Evolutionary conservation across 2,113 vertebrate genomes (phyloP).

Genomic region (Macrotis lagotis): DNA sequence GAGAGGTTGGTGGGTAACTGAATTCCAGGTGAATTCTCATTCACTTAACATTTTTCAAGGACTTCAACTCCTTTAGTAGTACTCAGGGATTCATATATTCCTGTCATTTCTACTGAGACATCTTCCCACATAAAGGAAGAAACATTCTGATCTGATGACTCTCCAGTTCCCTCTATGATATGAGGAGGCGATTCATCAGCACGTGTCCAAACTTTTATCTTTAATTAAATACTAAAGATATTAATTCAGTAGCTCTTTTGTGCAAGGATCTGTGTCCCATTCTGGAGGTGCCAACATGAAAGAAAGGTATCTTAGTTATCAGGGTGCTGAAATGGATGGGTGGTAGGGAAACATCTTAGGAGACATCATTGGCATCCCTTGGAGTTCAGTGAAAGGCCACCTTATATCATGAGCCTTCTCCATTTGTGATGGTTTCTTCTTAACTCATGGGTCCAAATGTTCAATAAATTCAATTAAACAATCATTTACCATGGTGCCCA

Average conservation of each 20-base stretch:
- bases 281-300: not conserved
- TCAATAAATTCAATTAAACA: not conserved
- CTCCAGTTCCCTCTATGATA: not conserved
- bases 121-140: not conserved
- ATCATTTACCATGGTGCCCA: not conserved
- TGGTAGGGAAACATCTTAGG: not conserved
- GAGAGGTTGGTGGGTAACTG: not conserved
- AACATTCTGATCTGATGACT: not conserved
- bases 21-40: not conserved
- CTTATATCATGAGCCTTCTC: not conserved
- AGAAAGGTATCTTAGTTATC: not conserved
- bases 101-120: not conserved
- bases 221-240: not conserved
- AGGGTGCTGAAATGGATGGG: not conserved
- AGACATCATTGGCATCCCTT: not conserved
- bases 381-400: not conserved
- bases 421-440: not conserved
- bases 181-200: not conserved
- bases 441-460: not conserved
- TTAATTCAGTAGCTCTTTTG: not conserved
- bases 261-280: not conserved
- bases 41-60: not conserved
- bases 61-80: not conserved
- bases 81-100: not conserved
- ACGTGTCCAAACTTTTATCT: not conserved